These are phyloP conservation scores for Conger conger DNA, from an alignment of 2,113 vertebrate species.

Conservation along the genomic window DNA sequence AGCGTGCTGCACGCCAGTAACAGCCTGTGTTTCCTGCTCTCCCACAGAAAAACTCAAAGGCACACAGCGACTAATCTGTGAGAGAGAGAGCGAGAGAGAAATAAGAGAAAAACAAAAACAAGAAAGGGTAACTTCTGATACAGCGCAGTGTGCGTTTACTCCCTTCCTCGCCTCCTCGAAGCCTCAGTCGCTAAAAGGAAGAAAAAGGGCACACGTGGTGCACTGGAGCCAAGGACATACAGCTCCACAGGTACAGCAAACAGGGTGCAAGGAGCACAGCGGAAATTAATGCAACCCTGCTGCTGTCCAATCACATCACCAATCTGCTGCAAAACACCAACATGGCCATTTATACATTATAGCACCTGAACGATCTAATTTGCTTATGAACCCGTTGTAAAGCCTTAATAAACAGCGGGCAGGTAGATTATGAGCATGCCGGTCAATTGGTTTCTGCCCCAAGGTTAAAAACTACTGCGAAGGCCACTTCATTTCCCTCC, in stretches of 20 bases:
- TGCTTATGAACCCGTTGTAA: not conserved
- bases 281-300: not conserved
- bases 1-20: not conserved
- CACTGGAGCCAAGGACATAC: not conserved
- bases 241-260: too few species aligned
- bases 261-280: not conserved
- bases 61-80: not conserved
- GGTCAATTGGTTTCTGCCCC: not conserved
- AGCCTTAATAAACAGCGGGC: not conserved
- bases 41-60: not conserved
- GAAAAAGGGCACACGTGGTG: not conserved
- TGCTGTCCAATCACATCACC: not conserved
- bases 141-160: not conserved
- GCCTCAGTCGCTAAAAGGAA: not conserved
- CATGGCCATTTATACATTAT: too few species aligned
- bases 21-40: not conserved
- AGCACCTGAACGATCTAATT: not conserved
- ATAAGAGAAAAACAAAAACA: not conserved
- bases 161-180: not conserved
- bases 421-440: not conserved
- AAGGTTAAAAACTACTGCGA: not conserved
- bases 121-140: not conserved
- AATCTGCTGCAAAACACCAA: too few species aligned
- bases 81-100: not conserved
- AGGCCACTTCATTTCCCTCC: not conserved